Evolutionary conservation across 2,797 vertebrate genomes (phyloP).

Genomic region (Mus caroli): DNA sequence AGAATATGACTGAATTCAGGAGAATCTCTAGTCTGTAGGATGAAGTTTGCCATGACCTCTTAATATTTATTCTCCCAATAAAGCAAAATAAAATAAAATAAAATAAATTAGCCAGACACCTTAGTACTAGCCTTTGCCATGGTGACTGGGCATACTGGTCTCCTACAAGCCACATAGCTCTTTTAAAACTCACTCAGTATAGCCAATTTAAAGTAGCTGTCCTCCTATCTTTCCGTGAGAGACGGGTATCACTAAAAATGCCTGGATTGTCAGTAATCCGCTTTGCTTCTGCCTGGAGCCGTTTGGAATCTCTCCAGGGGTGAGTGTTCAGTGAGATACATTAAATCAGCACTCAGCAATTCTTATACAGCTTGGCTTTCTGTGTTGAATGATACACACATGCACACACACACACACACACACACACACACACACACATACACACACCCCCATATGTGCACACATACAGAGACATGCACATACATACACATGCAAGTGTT

Average conservation of each 20-base stretch:
- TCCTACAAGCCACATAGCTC: background rate
- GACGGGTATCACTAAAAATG: background rate
- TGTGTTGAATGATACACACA: background rate
- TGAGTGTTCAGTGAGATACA: background rate
- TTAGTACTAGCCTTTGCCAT: background rate
- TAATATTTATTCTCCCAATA: background rate
- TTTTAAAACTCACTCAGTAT: constrained; percentile 25
- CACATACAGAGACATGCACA: background rate
- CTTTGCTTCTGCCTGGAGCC: background rate
- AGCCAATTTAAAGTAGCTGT: constrained; percentile 11
- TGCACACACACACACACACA: background rate
- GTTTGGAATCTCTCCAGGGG: background rate
- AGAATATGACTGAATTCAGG: background rate
- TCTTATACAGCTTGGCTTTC: constrained; percentile 56
- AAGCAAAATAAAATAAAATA: too few relatives aligned
- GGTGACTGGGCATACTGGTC: background rate
- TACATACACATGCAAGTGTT: background rate
- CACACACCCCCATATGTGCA: background rate
- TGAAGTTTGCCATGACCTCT: background rate
- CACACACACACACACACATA: background rate
- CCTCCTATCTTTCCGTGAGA: constrained; percentile 1
- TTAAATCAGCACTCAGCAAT: constrained; percentile 31
- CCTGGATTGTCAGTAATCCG: constrained; percentile 33
- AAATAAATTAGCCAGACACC: background rate
- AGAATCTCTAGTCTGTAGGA: background rate